Evolutionary conservation across 2,888 invertebrate genomes (phyloP).

Genomic region (Phyto melanocephala): DNA sequence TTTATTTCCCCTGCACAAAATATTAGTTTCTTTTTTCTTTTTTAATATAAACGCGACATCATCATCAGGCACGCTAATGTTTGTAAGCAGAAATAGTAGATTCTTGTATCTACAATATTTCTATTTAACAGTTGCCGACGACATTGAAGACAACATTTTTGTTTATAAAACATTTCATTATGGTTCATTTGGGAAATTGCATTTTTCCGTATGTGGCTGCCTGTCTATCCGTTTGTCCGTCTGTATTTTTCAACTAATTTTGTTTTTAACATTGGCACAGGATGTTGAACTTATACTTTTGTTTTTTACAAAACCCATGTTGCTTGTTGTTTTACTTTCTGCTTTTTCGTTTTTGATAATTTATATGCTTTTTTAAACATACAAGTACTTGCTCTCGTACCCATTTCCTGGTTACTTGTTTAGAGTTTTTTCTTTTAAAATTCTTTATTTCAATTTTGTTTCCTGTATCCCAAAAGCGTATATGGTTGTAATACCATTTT

Average conservation of each 20-base stretch:
- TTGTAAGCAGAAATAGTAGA: not conserved
- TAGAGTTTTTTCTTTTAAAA: not conserved
- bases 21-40: not conserved
- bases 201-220: conserved; percentile 32
- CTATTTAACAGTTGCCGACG: conserved; percentile 39
- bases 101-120: not conserved
- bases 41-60: conserved; percentile 17
- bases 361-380: conserved; percentile 39
- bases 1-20: not conserved
- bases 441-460: not conserved
- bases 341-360: conserved; percentile 36
- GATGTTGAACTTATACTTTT: not conserved
- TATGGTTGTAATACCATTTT: not conserved
- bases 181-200: conserved; percentile 63
- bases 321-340: conserved; percentile 4
- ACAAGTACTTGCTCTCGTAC: not conserved
- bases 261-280: not conserved
- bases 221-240: not conserved
- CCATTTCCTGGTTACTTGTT: conserved; percentile 2
- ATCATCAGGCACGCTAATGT: not conserved
- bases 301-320: conserved; percentile 8
- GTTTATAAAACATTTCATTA: conserved; percentile 59
- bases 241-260: not conserved
- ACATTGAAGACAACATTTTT: conserved; percentile 51
- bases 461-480: conserved; percentile 6